phyloP scores from a whole-genome alignment of 2,113 vertebrate species.

The Calyptommatus sinebrachiatus region DNA sequence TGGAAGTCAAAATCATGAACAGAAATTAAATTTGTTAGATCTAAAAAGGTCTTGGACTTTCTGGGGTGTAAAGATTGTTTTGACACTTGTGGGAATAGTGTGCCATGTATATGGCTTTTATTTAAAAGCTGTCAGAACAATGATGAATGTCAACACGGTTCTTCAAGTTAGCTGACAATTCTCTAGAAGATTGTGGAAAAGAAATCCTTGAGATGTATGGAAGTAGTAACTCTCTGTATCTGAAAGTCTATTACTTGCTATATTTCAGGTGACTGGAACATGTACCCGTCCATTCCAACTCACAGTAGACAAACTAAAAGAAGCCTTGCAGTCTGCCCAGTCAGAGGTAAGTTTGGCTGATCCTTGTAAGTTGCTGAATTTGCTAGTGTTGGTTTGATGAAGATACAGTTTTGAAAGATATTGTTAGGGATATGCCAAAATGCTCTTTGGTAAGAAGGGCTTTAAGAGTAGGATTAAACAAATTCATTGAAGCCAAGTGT shows the following conservation, averaged over 20 bases:
- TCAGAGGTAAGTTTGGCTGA: constrained; percentile 65
- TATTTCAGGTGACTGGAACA: constrained; percentile 73
- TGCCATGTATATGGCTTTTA: background rate
- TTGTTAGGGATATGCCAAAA: background rate
- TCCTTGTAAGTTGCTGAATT: background rate
- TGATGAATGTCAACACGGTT: background rate
- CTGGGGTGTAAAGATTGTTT: background rate
- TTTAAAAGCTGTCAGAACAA: background rate
- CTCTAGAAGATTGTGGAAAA: background rate
- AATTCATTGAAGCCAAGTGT: too few relatives aligned
- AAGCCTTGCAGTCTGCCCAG: constrained; percentile 76
- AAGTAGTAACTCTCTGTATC: background rate
- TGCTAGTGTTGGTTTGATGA: background rate
- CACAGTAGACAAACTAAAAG: constrained; percentile 87
- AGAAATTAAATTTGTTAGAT: background rate
- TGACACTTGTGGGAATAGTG: background rate
- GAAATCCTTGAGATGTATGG: background rate
- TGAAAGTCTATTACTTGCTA: background rate
- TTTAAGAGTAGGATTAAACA: too few relatives aligned
- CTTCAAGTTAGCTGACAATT: background rate
- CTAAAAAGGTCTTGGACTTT: background rate
- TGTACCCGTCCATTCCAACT: constrained; percentile 87
- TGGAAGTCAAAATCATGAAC: background rate
- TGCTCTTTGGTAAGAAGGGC: too few relatives aligned
- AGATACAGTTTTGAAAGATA: background rate